Evolutionary conservation across 2,113 vertebrate genomes (phyloP).

Genomic region (Tupaia tana): DNA sequence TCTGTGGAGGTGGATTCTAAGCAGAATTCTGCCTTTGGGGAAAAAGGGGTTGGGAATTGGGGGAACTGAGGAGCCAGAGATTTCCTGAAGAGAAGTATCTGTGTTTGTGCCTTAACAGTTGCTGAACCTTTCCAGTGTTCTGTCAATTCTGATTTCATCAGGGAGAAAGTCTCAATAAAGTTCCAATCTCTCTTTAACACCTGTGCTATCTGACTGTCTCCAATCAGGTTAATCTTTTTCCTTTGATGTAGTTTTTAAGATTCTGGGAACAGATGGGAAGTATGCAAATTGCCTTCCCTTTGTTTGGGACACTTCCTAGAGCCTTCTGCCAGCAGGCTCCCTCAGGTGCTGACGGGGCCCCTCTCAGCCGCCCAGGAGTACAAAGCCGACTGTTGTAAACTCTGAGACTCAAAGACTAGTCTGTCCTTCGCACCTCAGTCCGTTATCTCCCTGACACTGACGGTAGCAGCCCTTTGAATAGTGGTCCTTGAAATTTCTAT

Average conservation of each 20-base stretch:
- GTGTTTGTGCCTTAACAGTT: slow-evolving; percentile 16
- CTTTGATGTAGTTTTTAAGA: not conserved
- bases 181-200: slow-evolving; percentile 66
- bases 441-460: not conserved
- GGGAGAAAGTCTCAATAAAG: slow-evolving; percentile 78
- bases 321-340: not conserved
- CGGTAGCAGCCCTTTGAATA: not conserved
- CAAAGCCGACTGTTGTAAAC: not conserved
- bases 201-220: not conserved
- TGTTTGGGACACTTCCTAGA: not conserved
- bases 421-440: not conserved
- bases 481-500: not conserved
- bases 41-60: not conserved
- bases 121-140: slow-evolving; percentile 58
- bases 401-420: not conserved
- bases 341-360: not conserved
- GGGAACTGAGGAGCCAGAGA: slow-evolving; percentile 13
- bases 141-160: slow-evolving; percentile 47
- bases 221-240: not conserved
- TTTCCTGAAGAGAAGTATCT: not conserved
- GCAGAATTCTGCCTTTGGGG: slow-evolving; percentile 45
- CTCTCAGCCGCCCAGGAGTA: not conserved
- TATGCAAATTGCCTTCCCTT: not conserved
- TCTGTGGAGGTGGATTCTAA: slow-evolving; percentile 25
- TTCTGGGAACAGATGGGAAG: not conserved